phyloP scores from a whole-genome alignment of 2,113 vertebrate species.

The Carassius gibelio region DNA sequence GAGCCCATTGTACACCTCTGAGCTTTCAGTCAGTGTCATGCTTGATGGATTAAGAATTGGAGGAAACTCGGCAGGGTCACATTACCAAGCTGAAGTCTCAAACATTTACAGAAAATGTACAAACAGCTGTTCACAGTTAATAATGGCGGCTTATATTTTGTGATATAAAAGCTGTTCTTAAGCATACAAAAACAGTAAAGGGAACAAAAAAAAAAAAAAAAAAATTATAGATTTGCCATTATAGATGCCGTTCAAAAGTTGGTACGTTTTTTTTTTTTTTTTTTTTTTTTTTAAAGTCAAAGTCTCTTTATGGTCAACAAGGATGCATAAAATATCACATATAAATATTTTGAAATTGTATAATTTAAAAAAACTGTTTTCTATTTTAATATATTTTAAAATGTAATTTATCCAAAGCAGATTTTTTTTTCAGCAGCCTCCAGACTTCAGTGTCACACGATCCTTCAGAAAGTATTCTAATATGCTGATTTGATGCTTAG shows the following conservation, averaged over 20 bases:
- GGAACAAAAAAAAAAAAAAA: not conserved
- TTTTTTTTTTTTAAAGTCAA: not conserved
- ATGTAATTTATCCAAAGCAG: too few relatives aligned
- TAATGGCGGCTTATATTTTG: not conserved
- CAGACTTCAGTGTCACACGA: not conserved
- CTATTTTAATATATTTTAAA: too few relatives aligned
- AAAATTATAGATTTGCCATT: not conserved
- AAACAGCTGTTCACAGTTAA: constrained; percentile 20
- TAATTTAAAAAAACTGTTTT: too few relatives aligned
- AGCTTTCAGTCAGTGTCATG: not conserved
- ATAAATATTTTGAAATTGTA: not conserved
- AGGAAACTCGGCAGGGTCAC: constrained; percentile 41
- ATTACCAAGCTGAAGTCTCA: not conserved
- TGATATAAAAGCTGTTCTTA: not conserved
- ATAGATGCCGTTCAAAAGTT: not conserved
- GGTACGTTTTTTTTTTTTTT: too few relatives aligned
- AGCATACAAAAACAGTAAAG: not conserved
- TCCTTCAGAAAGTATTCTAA: not conserved
- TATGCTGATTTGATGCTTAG: not conserved
- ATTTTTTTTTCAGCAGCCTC: not conserved
- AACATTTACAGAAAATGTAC: not conserved
- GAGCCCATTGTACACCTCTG: constrained; percentile 19
- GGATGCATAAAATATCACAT: not conserved
- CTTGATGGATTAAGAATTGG: constrained; percentile 38
- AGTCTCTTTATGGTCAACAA: not conserved